phyloP scores from a whole-genome alignment of 2,113 vertebrate species.

The Fregetta grallaria region DNA sequence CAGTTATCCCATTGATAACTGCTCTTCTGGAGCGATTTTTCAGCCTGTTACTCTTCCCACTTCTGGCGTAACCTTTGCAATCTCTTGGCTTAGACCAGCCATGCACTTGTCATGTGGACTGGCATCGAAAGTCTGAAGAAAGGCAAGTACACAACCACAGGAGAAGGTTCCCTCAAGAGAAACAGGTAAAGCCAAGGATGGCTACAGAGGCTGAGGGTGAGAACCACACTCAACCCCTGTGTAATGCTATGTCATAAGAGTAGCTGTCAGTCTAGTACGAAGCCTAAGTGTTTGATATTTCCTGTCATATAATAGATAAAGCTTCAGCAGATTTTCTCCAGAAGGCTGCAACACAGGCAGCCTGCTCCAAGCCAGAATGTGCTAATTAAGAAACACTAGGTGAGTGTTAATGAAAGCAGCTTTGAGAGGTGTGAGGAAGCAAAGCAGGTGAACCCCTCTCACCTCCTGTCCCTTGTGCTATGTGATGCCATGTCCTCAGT shows the following conservation, averaged over 20 bases:
- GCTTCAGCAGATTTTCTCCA: not conserved
- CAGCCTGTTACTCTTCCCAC: not conserved
- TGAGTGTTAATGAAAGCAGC: not conserved
- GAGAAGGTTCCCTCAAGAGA: not conserved
- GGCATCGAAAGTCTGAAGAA: not conserved
- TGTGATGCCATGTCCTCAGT: not conserved
- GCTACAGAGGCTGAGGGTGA: not conserved
- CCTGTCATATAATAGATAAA: not conserved
- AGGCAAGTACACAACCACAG: not conserved
- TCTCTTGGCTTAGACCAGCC: not conserved
- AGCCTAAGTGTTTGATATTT: not conserved
- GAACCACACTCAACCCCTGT: not conserved
- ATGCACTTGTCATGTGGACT: not conserved
- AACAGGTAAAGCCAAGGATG: not conserved
- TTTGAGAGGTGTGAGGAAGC: not conserved
- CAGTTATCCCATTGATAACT: not conserved
- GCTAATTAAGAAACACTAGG: constrained; percentile 4
- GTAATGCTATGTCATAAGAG: not conserved
- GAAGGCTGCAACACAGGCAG: not conserved
- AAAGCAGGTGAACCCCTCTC: not conserved
- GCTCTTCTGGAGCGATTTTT: not conserved
- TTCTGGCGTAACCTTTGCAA: not conserved
- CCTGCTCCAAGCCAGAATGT: not conserved
- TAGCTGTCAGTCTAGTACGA: not conserved
- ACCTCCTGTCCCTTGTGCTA: not conserved